Conservation (phyloP, 2,797 vertebrate genomes). For the Lophius americanus region DNA sequence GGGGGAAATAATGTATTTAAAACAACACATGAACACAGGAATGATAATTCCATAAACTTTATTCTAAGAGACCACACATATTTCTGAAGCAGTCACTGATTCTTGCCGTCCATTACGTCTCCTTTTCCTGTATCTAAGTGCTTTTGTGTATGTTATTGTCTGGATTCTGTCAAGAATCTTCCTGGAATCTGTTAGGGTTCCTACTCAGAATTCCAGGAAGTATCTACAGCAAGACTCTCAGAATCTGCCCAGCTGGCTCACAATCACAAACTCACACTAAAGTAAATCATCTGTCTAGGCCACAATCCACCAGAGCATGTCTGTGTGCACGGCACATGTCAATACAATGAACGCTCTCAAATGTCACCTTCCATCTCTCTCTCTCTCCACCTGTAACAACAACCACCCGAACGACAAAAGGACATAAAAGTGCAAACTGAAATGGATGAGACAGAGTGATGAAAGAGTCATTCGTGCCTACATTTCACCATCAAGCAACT, state of each 20-base stretch:
- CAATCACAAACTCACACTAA: conserved; percentile 9
- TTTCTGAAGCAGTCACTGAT: conserved; percentile 27
- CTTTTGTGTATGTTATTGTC: conserved; percentile 60
- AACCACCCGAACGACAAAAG: conserved; percentile 8
- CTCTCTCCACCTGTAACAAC: conserved; percentile 1
- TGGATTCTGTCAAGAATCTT: conserved; percentile 47
- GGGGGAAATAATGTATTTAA: conserved; percentile 9
- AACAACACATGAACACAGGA: conserved; percentile 1
- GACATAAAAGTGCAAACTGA: conserved; percentile 7
- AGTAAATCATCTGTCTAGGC: conserved; percentile 53
- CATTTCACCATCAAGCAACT: conserved; percentile 13
- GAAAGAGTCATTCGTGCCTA: conserved; percentile 21
- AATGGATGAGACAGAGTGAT: conserved; percentile 18
- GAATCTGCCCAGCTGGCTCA: conserved; percentile 42
- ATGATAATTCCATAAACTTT: conserved; percentile 8
- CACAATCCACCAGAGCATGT: conserved; percentile 29
- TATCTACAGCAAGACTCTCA: conserved; percentile 42
- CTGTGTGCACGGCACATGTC: conserved; percentile 14
- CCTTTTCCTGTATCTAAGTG: conserved; percentile 34
- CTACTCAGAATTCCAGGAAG: conserved; percentile 57
- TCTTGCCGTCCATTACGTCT: conserved; percentile 15
- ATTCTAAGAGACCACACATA: conserved; percentile 47
- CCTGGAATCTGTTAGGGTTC: conserved; percentile 49
- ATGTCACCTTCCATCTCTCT: conserved; percentile 28
- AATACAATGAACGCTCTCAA: conserved; percentile 18